Percentiles rank a stretch among this genome's conserved stretches.
phyloP scores from a whole-genome alignment of 2,797 vertebrate genomes.

The Hipposideros larvatus region DNA sequence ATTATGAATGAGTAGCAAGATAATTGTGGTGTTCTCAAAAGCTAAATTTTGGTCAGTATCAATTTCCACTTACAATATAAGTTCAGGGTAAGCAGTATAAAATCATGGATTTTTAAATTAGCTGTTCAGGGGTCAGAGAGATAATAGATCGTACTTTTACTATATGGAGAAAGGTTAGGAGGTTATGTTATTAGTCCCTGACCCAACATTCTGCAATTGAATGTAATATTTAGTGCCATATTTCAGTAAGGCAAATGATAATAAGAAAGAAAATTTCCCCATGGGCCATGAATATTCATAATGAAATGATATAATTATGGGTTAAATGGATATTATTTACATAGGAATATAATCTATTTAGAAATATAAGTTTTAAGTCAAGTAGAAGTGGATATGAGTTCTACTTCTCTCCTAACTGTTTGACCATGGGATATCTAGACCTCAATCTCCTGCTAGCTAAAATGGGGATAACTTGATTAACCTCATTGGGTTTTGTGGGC shows the following conservation, averaged over 20 bases:
- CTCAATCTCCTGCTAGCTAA: neutral
- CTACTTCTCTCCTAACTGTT: neutral
- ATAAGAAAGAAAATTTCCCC: slow-evolving; percentile 16
- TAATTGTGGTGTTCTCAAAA: neutral
- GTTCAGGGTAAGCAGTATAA: neutral
- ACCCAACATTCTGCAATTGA: neutral
- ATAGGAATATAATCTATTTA: neutral
- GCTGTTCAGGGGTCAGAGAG: neutral
- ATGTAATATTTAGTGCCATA: neutral
- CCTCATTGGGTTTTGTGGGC: neutral
- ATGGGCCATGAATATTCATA: neutral
- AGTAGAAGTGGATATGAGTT: neutral
- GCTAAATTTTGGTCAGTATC: neutral
- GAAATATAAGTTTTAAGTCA: neutral
- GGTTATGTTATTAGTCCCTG: slow-evolving; percentile 10
- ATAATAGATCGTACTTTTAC: neutral
- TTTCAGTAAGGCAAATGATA: slow-evolving; percentile 22
- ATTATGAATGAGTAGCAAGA: neutral
- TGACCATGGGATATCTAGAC: neutral
- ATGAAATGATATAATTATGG: slow-evolving; percentile 23
- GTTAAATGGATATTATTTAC: slow-evolving; percentile 12
- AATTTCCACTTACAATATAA: slow-evolving; percentile 49
- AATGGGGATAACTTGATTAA: neutral
- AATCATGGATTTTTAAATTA: neutral
- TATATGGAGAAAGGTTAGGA: neutral